Percentiles rank a stretch among this genome's conserved stretches.
These are phyloP conservation scores for Ochropleura plecta DNA, from an alignment of 2,888 invertebrate genomes.

Conservation along the genomic window DNA sequence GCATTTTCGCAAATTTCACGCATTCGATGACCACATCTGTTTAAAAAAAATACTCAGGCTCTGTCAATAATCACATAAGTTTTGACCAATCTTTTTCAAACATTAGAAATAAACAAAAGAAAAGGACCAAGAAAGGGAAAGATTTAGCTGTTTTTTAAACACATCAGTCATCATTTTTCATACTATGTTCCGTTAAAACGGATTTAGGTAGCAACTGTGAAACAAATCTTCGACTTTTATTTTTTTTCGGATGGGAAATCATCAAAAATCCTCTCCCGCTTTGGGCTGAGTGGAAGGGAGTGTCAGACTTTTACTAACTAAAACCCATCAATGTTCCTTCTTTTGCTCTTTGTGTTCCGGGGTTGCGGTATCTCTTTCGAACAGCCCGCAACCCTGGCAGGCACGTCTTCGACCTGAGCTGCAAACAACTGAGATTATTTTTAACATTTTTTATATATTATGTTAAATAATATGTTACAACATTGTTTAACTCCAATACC, in stretches of 20 bases:
- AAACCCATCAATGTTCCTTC: no score
- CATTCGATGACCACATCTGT: neutral
- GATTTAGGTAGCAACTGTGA: constrained; percentile 1
- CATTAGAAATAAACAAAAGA: neutral
- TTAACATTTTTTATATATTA: neutral
- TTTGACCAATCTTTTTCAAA: neutral
- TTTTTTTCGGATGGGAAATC: no score
- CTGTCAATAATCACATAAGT: neutral
- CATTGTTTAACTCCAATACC: no score
- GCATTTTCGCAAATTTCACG: no score
- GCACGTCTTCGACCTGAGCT: no score
- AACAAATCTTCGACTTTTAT: neutral
- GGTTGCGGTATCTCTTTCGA: no score
- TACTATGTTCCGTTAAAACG: neutral
- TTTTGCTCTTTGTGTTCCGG: no score
- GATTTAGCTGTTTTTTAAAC: neutral
- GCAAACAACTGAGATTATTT: neutral
- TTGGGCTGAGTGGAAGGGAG: no score
- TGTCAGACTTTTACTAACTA: no score
- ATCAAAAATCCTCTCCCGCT: no score
- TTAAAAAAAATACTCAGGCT: neutral
- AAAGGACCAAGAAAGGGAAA: neutral
- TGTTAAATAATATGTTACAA: no score
- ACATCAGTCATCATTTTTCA: neutral
- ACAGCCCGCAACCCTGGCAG: no score